Conservation (phyloP, 2,113 vertebrate genomes). For the Muntiacus muntjak region DNA sequence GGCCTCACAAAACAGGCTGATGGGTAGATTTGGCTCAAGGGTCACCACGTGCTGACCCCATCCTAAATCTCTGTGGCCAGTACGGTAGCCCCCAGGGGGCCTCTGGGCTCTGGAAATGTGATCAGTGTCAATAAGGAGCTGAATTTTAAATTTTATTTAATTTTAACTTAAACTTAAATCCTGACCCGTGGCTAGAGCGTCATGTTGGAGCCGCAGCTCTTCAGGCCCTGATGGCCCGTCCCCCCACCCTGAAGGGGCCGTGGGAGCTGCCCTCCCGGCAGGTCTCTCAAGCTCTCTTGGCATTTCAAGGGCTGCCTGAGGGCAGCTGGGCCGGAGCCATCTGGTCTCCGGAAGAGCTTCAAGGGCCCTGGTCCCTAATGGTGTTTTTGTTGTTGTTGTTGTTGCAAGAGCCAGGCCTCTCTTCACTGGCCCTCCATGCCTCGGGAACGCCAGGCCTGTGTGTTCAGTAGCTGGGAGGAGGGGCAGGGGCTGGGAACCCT, state of each 20-base stretch:
- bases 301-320: not conserved
- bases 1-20: not conserved
- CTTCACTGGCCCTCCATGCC: accelerated
- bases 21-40: not conserved
- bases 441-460: not conserved
- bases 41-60: accelerated
- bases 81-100: accelerated
- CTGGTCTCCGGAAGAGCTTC: not conserved
- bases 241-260: accelerated
- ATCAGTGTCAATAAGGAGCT: not conserved
- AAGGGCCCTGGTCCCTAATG: not conserved
- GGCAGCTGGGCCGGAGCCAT: not conserved
- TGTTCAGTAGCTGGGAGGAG: not conserved
- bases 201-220: not conserved
- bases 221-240: accelerated
- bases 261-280: not conserved
- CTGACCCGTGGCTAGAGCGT: accelerated
- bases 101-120: not conserved
- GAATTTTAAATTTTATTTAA: not conserved
- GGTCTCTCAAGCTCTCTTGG: not conserved
- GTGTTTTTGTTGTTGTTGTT: not conserved
- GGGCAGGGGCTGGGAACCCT: not conserved
- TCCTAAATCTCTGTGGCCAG: not conserved
- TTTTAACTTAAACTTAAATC: not conserved
- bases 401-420: not conserved